Evolutionary conservation across 2,797 vertebrate genomes (phyloP), one percentile per base, ranked within the genome.

Genomic region (Manis crassicaudata): DNA sequence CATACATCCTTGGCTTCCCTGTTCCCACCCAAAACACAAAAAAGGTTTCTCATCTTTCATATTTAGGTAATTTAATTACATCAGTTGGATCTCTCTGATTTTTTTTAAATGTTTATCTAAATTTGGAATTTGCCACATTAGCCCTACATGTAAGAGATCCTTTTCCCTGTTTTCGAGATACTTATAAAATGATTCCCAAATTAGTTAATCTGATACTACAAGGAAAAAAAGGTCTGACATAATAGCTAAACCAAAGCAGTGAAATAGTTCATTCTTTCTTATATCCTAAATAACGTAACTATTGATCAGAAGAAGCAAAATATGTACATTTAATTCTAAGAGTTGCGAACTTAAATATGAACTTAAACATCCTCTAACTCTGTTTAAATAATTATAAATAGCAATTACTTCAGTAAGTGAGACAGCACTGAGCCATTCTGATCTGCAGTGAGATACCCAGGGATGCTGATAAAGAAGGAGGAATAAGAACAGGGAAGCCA

Each of bases 371-470:
- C 87, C 37, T 81, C 21, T 89, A 92, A 83, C 12, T 88, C 32
- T 75, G 35, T 96, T 94, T 88, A 87, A 92, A 37, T 84, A 97
- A 94, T 52, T 40, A 90, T 92, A 86, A 93, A 89, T 3, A 93
- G 60, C 70, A 90, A 58, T 84, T 54, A 70, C 79, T 79, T 60
- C 86, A 76, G 52, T 7, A 84, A 70, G 73, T 72, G 60, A 62
- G 56, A 27, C 4, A 87, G 43, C 37, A 88, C 16, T 35, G 20
- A 52, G 20, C 25, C 37, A 73, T 81, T 88, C 10, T 84, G 43
- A 86, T 87, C 63, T 76, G 13, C 29, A 90, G 56, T 37, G 46
- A 96, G 86, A 92, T 7, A 77, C 6, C 54, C 4, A 82, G n/a
- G 20, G 13, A 9, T 84, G 25, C 20, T 94, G 21, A 70, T 9